Conservation (phyloP, 1,140 invertebrate species). For the Atopsyche davidsoni region DNA sequence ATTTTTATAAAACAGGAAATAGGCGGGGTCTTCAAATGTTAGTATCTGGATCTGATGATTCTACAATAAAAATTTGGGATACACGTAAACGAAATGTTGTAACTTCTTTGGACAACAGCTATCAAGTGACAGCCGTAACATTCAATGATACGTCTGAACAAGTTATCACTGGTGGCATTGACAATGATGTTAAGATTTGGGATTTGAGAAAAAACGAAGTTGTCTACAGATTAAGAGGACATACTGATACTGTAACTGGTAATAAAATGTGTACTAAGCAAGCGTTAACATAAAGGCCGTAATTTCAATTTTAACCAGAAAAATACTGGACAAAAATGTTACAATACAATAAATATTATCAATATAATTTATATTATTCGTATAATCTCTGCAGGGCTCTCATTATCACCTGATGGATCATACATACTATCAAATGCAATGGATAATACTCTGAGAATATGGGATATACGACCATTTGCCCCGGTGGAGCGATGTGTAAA, state of each 20-base stretch:
- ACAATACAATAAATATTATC: neutral
- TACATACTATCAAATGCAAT: slow-evolving; percentile 94
- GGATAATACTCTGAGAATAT: slow-evolving; percentile 87
- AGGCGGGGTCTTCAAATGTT: slow-evolving; percentile 83
- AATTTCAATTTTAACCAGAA: no score
- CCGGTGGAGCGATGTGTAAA: slow-evolving; percentile 91
- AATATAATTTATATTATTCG: neutral
- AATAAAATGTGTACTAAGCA: neutral
- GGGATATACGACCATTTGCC: slow-evolving; percentile 75
- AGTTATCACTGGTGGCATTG: slow-evolving; percentile 84
- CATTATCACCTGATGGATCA: slow-evolving; percentile 90
- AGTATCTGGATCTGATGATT: slow-evolving; percentile 93
- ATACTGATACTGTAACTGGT: slow-evolving; percentile 94
- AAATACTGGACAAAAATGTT: no score
- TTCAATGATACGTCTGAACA: slow-evolving; percentile 97
- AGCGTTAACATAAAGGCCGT: neutral
- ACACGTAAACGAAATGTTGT: slow-evolving; percentile 72
- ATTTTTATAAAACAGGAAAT: slow-evolving; percentile 52
- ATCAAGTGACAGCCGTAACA: slow-evolving; percentile 82
- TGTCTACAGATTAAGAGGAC: slow-evolving; percentile 76
- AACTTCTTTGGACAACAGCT: slow-evolving; percentile 75
- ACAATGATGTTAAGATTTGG: slow-evolving; percentile 98
- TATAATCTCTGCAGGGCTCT: slow-evolving; percentile 51
- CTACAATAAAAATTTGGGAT: slow-evolving; percentile 88
- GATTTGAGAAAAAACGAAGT: slow-evolving; percentile 89